These are phyloP conservation scores for Oncopeltus fasciatus DNA, from an alignment of 1,140 invertebrate species.

Conservation along the genomic window DNA sequence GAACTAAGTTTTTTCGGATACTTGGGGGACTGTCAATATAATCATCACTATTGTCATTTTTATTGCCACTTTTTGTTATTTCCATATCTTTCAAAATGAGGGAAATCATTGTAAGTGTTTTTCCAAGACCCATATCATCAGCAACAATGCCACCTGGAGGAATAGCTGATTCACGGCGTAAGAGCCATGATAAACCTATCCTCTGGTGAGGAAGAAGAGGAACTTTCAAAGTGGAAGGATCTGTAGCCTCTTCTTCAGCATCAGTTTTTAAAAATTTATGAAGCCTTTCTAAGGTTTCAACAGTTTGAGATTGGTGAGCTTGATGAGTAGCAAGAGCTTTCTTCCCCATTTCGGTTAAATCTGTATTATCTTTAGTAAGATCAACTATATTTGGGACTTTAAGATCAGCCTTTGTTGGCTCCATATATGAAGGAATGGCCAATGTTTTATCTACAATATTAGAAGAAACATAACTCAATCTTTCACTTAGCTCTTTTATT, in stretches of 20 bases:
- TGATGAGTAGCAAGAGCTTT: slow-evolving; percentile 37
- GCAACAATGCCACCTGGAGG: slow-evolving; percentile 67
- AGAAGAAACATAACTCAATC: neutral
- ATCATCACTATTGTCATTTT: slow-evolving; percentile 27
- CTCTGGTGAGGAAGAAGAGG: slow-evolving; percentile 73
- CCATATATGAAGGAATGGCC: neutral
- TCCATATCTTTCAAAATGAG: slow-evolving; percentile 39
- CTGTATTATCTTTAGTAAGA: neutral
- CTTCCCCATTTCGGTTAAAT: slow-evolving; percentile 2
- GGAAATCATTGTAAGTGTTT: slow-evolving; percentile 85
- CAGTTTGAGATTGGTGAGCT: slow-evolving; percentile 46
- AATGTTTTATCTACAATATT: neutral
- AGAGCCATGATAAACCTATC: slow-evolving; percentile 73
- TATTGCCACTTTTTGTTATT: slow-evolving; percentile 24
- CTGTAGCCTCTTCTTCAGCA: slow-evolving; percentile 37
- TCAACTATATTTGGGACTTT: neutral
- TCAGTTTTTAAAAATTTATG: slow-evolving; percentile 56
- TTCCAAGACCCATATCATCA: slow-evolving; percentile 91
- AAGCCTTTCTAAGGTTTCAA: slow-evolving; percentile 53
- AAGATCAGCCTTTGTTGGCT: neutral
- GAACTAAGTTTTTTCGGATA: no score
- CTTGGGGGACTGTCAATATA: slow-evolving; percentile 27
- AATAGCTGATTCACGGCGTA: slow-evolving; percentile 72
- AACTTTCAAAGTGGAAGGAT: slow-evolving; percentile 49
- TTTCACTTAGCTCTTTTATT: neutral